These are phyloP conservation scores for Lampris megalopsis DNA, from an alignment of 2,113 vertebrate genomes.

Conservation along the genomic window DNA sequence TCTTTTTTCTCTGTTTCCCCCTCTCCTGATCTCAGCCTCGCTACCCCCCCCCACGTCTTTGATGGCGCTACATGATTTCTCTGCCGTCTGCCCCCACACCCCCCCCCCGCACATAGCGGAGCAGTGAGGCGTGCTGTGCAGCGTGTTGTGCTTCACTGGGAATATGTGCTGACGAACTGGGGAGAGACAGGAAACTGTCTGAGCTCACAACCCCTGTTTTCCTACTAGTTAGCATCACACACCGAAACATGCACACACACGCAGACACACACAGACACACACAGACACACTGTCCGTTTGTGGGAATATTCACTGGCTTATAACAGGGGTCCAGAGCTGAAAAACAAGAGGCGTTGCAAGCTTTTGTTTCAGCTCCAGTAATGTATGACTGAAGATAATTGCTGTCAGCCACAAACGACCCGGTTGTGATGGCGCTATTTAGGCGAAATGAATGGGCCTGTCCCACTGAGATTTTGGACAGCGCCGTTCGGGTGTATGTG, in stretches of 20 bases:
- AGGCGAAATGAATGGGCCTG: slow-evolving; percentile 27
- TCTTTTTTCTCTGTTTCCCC: neutral
- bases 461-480: slow-evolving; percentile 48
- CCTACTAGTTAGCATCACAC: neutral
- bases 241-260: neutral
- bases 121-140: slow-evolving; percentile 42
- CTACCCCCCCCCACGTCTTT: too few species aligned
- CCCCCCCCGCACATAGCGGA: slow-evolving; percentile 21
- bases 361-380: slow-evolving; percentile 59
- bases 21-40: neutral
- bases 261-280: slow-evolving; percentile 11
- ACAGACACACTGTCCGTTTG: slow-evolving; percentile 31
- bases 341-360: slow-evolving; percentile 23
- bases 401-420: slow-evolving; percentile 54
- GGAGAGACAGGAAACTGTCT: slow-evolving; percentile 58
- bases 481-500: slow-evolving; percentile 23
- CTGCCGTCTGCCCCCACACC: neutral
- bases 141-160: slow-evolving; percentile 41
- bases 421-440: slow-evolving; percentile 32
- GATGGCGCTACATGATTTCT: too few species aligned
- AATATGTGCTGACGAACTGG: slow-evolving; percentile 61
- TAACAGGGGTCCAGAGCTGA: slow-evolving; percentile 50
- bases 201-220: slow-evolving; percentile 44
- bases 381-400: slow-evolving; percentile 51
- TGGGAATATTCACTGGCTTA: slow-evolving; percentile 43